Conservation (phyloP, 2,797 vertebrate species). For the Peromyscus melanophrys region DNA sequence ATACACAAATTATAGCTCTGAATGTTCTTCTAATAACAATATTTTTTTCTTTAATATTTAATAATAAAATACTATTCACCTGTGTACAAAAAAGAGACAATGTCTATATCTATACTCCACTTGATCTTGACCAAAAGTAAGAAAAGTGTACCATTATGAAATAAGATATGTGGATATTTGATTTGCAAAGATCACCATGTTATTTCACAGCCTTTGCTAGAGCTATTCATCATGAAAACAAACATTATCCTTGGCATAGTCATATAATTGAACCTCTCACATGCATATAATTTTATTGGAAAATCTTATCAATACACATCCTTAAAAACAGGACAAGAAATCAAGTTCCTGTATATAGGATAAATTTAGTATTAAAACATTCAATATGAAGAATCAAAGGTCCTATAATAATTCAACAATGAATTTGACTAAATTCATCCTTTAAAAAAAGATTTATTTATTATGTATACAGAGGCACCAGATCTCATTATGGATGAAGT, state of each 20-base stretch:
- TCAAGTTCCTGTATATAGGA: background rate
- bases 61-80: background rate
- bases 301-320: background rate
- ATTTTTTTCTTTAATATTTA: conserved; percentile 41
- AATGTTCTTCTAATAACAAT: conserved; percentile 33
- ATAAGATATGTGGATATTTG: background rate
- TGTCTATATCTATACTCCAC: background rate
- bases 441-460: no score
- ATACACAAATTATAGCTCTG: background rate
- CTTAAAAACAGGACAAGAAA: background rate
- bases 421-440: background rate
- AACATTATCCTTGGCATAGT: background rate
- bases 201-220: background rate
- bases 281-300: background rate
- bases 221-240: background rate
- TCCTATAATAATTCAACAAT: background rate
- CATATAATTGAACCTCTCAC: background rate
- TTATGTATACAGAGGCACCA: no score
- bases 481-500: no score
- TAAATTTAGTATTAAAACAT: conserved; percentile 31
- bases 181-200: conserved; percentile 11
- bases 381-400: background rate
- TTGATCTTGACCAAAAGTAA: background rate
- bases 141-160: background rate
- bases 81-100: background rate